These are phyloP conservation scores for Drosophila nigritarsus DNA, from an alignment of 2,888 invertebrate genomes.

Conservation along the genomic window DNA sequence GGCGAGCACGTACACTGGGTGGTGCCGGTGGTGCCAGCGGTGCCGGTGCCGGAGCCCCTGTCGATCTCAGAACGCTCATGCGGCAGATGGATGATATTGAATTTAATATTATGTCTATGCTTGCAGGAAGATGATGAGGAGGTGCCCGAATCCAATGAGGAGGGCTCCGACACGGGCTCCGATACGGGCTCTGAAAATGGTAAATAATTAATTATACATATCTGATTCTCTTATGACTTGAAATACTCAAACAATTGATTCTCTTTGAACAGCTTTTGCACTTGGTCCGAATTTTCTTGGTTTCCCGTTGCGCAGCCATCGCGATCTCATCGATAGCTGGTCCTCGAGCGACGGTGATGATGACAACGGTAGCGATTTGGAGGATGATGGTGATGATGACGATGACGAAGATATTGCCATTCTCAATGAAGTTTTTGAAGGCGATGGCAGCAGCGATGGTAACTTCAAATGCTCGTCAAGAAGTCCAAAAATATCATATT, in stretches of 20 bases:
- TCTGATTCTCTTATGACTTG: neutral
- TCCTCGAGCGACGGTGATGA: slow-evolving; percentile 61
- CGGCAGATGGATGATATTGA: slow-evolving; percentile 75
- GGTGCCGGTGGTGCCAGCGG: slow-evolving; percentile 28
- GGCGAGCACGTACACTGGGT: slow-evolving; percentile 76
- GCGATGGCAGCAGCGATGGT: slow-evolving; percentile 64
- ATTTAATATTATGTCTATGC: slow-evolving; percentile 80
- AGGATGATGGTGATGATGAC: slow-evolving; percentile 53
- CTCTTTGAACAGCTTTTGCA: slow-evolving; percentile 47
- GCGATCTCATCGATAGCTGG: slow-evolving; percentile 49
- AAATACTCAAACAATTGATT: neutral
- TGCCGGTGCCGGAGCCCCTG: slow-evolving; percentile 28
- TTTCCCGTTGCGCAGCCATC: slow-evolving; percentile 74
- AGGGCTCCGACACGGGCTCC: slow-evolving; percentile 85
- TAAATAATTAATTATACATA: slow-evolving; percentile 43
- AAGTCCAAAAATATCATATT: slow-evolving; percentile 8
- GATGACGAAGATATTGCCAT: slow-evolving; percentile 49
- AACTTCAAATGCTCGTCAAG: slow-evolving; percentile 25
- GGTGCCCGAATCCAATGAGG: slow-evolving; percentile 86
- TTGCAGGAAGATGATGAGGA: slow-evolving; percentile 88
- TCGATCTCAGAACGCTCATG: slow-evolving; percentile 66
- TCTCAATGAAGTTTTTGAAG: slow-evolving; percentile 53
- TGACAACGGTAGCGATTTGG: slow-evolving; percentile 52
- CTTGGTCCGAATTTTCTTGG: slow-evolving; percentile 66
- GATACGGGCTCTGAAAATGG: slow-evolving; percentile 83